phyloP scores from a whole-genome alignment of 2,113 vertebrate genomes.

The Candoia aspera region DNA sequence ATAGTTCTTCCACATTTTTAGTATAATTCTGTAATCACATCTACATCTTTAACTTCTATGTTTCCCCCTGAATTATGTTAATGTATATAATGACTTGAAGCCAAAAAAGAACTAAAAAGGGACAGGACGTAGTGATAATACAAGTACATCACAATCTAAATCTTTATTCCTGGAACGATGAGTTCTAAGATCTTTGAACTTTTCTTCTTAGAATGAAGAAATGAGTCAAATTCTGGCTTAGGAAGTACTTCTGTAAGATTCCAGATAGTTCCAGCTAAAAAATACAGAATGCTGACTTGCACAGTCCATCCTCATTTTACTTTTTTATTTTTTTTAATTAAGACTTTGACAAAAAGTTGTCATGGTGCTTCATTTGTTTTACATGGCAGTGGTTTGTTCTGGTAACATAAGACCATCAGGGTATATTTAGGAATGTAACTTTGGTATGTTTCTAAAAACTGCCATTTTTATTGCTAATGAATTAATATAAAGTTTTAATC shows the following conservation, averaged over 20 bases:
- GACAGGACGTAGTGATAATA: background rate
- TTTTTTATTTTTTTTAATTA: background rate
- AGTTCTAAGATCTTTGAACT: background rate
- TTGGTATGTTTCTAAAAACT: background rate
- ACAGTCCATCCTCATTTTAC: background rate
- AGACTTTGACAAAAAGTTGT: background rate
- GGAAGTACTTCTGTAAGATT: background rate
- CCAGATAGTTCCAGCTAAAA: background rate
- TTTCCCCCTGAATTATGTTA: background rate
- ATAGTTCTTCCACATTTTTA: background rate
- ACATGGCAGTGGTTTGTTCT: slow-evolving; percentile 3
- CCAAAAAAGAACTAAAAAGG: background rate
- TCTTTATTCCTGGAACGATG: background rate
- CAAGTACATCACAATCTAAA: background rate
- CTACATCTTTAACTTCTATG: background rate
- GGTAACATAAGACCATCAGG: slow-evolving; percentile 2
- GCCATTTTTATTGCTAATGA: background rate
- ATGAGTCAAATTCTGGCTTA: background rate
- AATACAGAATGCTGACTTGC: background rate
- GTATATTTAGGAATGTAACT: background rate
- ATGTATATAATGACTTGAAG: background rate
- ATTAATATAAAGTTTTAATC: background rate
- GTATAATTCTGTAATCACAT: background rate
- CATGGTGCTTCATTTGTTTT: background rate
- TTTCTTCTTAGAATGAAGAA: background rate